phyloP scores from a whole-genome alignment of 2,888 invertebrate species.

The Fabriciana adippe region DNA sequence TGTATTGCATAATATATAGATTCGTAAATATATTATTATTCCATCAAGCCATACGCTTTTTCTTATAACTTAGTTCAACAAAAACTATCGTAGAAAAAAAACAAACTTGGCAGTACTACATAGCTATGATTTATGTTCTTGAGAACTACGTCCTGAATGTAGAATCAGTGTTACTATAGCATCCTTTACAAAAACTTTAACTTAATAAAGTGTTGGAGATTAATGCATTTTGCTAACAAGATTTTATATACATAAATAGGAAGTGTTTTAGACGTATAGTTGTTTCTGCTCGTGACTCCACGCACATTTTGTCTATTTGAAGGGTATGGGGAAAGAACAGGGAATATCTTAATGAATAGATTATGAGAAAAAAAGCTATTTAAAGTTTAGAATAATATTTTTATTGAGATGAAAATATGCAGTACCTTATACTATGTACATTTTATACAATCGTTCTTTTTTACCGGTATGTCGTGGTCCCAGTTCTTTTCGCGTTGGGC shows the following conservation, averaged over 20 bases:
- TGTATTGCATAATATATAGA: too few relatives aligned
- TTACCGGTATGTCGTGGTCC: too few relatives aligned
- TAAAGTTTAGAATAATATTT: too few relatives aligned
- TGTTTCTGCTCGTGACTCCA: not conserved
- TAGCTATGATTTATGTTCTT: conserved; percentile 25
- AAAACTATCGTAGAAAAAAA: conserved; percentile 1
- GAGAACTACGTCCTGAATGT: conserved; percentile 20
- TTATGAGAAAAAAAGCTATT: too few relatives aligned
- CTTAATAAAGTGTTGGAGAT: conserved; percentile 14
- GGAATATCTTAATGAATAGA: too few relatives aligned
- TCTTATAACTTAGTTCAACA: conserved; percentile 8
- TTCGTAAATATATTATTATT: not conserved
- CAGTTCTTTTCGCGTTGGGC: too few relatives aligned
- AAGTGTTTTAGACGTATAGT: not conserved
- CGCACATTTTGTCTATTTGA: too few relatives aligned
- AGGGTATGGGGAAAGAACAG: too few relatives aligned
- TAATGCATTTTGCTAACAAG: conserved; percentile 8
- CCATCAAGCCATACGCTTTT: not conserved
- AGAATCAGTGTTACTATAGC: conserved; percentile 13
- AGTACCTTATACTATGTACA: too few relatives aligned
- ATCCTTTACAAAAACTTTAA: conserved; percentile 12
- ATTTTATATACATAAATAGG: not conserved
- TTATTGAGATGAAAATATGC: too few relatives aligned
- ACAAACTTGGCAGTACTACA: not conserved
- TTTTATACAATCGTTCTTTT: too few relatives aligned